Evolutionary conservation across 2,888 invertebrate species (phyloP).

Genomic region (Dysmachus trigonus): DNA sequence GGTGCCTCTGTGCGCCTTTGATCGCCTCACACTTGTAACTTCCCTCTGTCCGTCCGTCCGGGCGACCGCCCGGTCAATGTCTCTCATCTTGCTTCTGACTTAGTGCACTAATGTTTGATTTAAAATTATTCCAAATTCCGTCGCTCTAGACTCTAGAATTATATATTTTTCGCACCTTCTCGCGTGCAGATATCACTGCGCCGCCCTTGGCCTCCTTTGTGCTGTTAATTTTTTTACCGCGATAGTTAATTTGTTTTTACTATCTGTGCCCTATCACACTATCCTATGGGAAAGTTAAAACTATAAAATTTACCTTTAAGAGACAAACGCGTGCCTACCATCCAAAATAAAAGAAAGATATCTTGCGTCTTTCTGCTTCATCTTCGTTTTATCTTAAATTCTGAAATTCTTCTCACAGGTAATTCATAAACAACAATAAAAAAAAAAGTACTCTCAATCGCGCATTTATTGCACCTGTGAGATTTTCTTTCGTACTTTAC

Average conservation of each 20-base stretch:
- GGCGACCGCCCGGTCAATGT: not conserved
- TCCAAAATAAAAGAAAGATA: not conserved
- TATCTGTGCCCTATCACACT: not conserved
- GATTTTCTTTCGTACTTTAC: not conserved
- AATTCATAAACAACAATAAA: not conserved
- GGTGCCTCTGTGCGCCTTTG: not conserved
- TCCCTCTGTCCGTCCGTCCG: too few relatives aligned
- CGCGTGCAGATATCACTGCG: not conserved
- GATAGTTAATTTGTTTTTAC: not conserved
- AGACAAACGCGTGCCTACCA: not conserved
- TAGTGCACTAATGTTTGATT: not conserved
- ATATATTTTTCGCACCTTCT: not conserved
- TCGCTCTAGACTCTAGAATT: not conserved
- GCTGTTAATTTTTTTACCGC: not conserved
- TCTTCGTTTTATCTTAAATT: not conserved
- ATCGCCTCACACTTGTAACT: not conserved
- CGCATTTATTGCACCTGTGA: not conserved
- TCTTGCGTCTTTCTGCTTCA: too few relatives aligned
- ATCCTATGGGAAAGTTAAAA: not conserved
- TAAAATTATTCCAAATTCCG: not conserved
- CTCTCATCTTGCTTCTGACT: not conserved
- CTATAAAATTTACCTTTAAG: not conserved
- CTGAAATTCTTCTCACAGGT: not conserved
- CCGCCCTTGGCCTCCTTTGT: conserved; percentile 14
- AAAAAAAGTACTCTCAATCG: not conserved